Evolutionary conservation across 2,797 vertebrate genomes (phyloP).

Genomic region (Carduelis carduelis): DNA sequence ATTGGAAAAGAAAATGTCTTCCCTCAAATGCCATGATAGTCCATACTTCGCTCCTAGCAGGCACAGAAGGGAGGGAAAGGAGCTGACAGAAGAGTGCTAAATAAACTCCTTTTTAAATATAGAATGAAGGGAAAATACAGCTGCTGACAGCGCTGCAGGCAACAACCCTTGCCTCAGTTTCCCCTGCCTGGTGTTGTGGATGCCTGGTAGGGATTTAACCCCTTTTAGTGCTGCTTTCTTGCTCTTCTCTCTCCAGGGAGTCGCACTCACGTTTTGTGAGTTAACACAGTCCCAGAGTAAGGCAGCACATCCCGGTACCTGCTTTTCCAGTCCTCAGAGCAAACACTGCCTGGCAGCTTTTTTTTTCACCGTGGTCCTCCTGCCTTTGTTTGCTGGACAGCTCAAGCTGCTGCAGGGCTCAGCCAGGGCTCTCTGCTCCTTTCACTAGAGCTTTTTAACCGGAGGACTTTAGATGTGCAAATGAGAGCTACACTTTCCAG

Average conservation of each 20-base stretch:
- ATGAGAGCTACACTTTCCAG: not conserved
- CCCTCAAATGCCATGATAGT: not conserved
- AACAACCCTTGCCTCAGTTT: not conserved
- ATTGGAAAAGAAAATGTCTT: not conserved
- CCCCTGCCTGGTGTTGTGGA: not conserved
- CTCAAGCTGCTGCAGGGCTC: not conserved
- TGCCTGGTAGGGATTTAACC: not conserved
- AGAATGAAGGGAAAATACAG: not conserved
- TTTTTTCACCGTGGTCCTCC: not conserved
- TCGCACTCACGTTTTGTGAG: not conserved
- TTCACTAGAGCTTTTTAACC: not conserved
- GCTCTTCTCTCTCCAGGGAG: not conserved
- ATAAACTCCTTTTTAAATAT: not conserved
- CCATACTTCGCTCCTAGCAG: not conserved
- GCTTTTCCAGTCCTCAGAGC: not conserved
- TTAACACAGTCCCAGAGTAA: not conserved
- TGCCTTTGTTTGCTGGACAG: not conserved
- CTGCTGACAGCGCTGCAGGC: fast-evolving
- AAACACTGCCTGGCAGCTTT: not conserved
- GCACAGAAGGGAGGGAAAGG: not conserved
- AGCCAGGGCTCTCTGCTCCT: fast-evolving
- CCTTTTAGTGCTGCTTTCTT: not conserved
- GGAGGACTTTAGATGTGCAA: not conserved
- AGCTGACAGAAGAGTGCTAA: not conserved
- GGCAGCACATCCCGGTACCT: not conserved